Percentiles rank a stretch among this genome's conserved stretches.
phyloP scores from a whole-genome alignment of 2,797 vertebrate species.

The Notolabrus celidotus region DNA sequence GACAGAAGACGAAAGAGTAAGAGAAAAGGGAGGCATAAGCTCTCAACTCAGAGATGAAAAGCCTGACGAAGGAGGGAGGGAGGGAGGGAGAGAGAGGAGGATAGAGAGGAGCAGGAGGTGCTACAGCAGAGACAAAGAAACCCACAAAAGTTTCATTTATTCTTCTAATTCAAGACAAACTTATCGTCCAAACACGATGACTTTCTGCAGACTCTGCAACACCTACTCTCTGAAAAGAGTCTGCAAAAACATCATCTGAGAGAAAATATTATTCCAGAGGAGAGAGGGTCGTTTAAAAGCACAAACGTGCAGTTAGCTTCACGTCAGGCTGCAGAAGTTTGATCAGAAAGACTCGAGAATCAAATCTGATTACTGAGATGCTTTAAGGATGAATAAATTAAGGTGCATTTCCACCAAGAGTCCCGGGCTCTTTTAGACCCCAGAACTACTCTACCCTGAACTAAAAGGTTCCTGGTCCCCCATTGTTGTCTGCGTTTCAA shows the following conservation, averaged over 20 bases:
- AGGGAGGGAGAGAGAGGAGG: constrained; percentile 9
- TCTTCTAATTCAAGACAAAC: constrained; percentile 19
- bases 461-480: no score
- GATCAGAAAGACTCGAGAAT: constrained; percentile 13
- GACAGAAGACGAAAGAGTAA: constrained; percentile 62
- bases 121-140: constrained; percentile 29
- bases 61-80: constrained; percentile 36
- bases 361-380: constrained; percentile 8
- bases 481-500: no score
- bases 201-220: constrained; percentile 20
- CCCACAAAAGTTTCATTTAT: constrained; percentile 9
- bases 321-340: neutral
- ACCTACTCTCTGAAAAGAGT: neutral
- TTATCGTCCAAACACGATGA: constrained; percentile 20
- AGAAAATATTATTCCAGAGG: constrained; percentile 2
- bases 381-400: constrained; percentile 12
- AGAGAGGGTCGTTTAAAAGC: no score
- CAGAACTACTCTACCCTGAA: no score
- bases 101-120: constrained; percentile 34
- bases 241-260: constrained; percentile 1
- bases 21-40: constrained; percentile 70
- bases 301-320: constrained; percentile 7
- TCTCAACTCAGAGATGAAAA: constrained; percentile 60
- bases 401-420: no score
- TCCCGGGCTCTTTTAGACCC: no score